Evolutionary conservation across 2,888 invertebrate species (phyloP).

Genomic region (Phaedon cochleariae): DNA sequence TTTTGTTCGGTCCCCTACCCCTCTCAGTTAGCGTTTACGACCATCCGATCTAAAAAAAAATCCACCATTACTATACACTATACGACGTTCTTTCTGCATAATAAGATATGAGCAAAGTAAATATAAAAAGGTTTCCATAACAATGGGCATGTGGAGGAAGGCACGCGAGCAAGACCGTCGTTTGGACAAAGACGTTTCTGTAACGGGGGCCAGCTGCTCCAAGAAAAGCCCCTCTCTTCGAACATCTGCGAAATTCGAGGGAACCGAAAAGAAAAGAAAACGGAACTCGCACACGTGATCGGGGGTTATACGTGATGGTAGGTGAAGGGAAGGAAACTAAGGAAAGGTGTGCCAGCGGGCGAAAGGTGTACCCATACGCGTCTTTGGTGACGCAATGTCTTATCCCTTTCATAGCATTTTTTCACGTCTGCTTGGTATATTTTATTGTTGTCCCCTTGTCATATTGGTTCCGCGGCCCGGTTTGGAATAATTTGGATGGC

Average conservation of each 20-base stretch:
- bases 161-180: conserved; percentile 18
- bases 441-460: background rate
- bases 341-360: background rate
- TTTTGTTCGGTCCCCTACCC: no score
- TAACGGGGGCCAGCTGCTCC: conserved; percentile 17
- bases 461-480: background rate
- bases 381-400: background rate
- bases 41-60: no score
- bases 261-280: conserved; percentile 10
- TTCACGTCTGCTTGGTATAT: background rate
- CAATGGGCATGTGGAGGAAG: conserved; percentile 14
- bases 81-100: background rate
- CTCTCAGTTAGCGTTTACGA: background rate
- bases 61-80: background rate
- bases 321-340: no score
- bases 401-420: background rate
- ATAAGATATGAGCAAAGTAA: no score
- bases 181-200: conserved; percentile 20
- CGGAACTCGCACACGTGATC: conserved; percentile 7
- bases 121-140: conserved; percentile 1
- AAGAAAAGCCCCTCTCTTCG: conserved; percentile 4
- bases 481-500: background rate
- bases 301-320: background rate
- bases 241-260: conserved; percentile 20
- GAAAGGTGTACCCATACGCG: no score